These are phyloP conservation scores for Neolamprologus toae DNA, from an alignment of 2,113 vertebrate species.

Conservation along the genomic window DNA sequence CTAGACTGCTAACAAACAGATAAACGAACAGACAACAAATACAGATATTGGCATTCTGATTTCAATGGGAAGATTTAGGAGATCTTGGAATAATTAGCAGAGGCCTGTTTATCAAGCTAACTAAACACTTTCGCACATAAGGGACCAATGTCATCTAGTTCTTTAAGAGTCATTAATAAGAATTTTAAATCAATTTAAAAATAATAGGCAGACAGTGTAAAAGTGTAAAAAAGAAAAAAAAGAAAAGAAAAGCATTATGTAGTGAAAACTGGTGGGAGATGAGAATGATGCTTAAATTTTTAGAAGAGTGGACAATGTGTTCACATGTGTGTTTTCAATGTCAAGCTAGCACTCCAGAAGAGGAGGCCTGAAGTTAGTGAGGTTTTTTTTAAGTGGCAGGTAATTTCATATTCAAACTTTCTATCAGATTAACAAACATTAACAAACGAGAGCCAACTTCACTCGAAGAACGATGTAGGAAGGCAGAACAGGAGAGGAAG, in stretches of 20 bases:
- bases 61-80: neutral
- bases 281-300: neutral
- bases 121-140: neutral
- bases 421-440: neutral
- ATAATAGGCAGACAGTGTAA: neutral
- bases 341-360: neutral
- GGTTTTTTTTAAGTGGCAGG: neutral
- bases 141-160: neutral
- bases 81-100: neutral
- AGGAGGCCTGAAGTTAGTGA: neutral
- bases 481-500: neutral
- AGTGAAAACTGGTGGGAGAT: neutral
- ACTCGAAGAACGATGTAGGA: neutral
- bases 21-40: neutral
- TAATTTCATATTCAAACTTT: neutral
- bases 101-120: neutral
- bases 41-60: neutral
- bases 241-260: neutral
- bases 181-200: neutral
- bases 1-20: neutral
- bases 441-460: neutral
- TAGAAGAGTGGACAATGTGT: neutral
- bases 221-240: neutral
- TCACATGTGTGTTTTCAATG: neutral
- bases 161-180: neutral